Evolutionary conservation across 2,888 invertebrate species (phyloP).

Genomic region (Omphaloscelis lunosa): DNA sequence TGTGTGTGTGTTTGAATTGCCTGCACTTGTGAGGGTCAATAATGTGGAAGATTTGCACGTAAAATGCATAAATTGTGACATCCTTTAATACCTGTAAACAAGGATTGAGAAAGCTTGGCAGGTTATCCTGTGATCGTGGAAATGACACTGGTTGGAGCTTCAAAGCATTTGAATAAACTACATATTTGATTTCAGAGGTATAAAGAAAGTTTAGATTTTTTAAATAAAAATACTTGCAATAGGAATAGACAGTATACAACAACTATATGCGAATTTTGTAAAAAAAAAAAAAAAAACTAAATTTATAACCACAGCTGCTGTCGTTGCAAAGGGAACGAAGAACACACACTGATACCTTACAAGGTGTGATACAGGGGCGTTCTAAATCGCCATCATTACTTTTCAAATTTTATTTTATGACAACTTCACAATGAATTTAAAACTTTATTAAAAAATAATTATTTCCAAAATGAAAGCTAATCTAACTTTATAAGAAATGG

Average conservation of each 20-base stretch:
- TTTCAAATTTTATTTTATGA: no score
- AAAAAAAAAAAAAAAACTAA: not conserved
- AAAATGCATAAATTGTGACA: conserved; percentile 38
- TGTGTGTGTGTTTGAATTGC: no score
- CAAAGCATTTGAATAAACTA: not conserved
- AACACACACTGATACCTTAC: conserved; percentile 8
- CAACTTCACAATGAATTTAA: no score
- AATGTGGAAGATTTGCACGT: conserved; percentile 24
- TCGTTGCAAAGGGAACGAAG: not conserved
- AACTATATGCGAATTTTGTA: not conserved
- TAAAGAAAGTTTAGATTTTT: not conserved
- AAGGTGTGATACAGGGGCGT: not conserved
- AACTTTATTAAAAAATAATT: no score
- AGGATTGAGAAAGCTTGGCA: conserved; percentile 20
- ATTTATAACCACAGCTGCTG: not conserved
- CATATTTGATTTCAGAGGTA: not conserved
- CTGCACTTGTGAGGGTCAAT: conserved; percentile 21
- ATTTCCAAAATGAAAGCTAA: no score
- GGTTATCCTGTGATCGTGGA: not conserved
- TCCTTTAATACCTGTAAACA: conserved; percentile 34
- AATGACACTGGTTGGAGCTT: not conserved
- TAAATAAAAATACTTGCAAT: not conserved
- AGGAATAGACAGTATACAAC: not conserved
- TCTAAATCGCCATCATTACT: no score
- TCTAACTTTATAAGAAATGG: no score